Evolutionary conservation across 2,888 invertebrate species (phyloP).

Genomic region (Drosophila formosana): DNA sequence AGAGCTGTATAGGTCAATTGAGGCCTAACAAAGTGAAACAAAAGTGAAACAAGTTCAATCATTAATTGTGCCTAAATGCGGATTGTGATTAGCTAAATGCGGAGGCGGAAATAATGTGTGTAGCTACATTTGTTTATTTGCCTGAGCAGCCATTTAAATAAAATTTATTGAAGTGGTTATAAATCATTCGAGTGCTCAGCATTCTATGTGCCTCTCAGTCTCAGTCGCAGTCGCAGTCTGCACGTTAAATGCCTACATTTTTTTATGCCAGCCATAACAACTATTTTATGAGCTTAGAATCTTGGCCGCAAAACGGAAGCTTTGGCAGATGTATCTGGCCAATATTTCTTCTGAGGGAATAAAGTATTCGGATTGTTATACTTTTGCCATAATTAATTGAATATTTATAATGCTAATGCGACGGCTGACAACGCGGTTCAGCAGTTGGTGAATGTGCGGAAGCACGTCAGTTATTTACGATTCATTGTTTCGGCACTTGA

Average conservation of each 20-base stretch:
- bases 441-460: slow-evolving; percentile 75
- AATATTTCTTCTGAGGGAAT: slow-evolving; percentile 19
- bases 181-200: slow-evolving; percentile 62
- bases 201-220: slow-evolving; percentile 40
- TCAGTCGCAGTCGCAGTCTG: slow-evolving; percentile 6
- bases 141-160: slow-evolving; percentile 53
- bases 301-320: slow-evolving; percentile 23
- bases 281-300: slow-evolving; percentile 12
- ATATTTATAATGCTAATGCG: slow-evolving; percentile 69
- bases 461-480: slow-evolving; percentile 71
- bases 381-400: slow-evolving; percentile 69
- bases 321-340: slow-evolving; percentile 7
- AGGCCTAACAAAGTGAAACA: slow-evolving; percentile 24
- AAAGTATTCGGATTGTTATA: slow-evolving; percentile 38
- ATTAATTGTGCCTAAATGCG: slow-evolving; percentile 22
- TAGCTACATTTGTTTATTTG: slow-evolving; percentile 52
- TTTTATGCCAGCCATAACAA: slow-evolving; percentile 14
- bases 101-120: slow-evolving; percentile 72
- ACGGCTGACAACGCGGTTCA: not conserved
- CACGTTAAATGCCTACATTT: slow-evolving; percentile 26
- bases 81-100: slow-evolving; percentile 52
- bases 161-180: slow-evolving; percentile 71
- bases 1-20: slow-evolving; percentile 14
- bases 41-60: slow-evolving; percentile 18
- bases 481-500: slow-evolving; percentile 71